Conservation (phyloP, 1,140 invertebrate species). For the Macrobrachium nipponense region DNA sequence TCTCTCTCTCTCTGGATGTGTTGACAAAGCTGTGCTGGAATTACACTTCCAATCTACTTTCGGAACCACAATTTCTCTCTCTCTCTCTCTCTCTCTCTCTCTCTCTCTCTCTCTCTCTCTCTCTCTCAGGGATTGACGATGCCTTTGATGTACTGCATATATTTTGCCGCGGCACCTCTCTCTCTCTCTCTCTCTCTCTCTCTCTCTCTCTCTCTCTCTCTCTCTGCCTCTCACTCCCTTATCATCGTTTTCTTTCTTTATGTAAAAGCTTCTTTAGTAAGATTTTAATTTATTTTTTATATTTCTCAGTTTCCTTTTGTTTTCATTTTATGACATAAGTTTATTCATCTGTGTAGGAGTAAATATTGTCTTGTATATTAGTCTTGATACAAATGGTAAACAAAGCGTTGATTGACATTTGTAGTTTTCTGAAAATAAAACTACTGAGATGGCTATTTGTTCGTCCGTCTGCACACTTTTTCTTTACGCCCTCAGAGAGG, state of each 20-base stretch:
- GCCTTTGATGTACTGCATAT: not conserved
- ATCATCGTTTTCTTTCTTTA: not conserved
- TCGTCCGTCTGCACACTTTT: too few species aligned
- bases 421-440: too few species aligned
- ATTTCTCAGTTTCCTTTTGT: not conserved
- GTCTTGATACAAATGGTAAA: too few species aligned
- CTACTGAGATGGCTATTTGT: too few species aligned
- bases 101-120: not conserved
- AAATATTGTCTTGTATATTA: too few species aligned
- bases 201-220: conserved; percentile 2
- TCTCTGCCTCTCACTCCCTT: not conserved
- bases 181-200: not conserved
- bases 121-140: not conserved
- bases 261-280: not conserved
- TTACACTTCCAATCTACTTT: not conserved
- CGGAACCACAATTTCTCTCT: not conserved
- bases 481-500: too few species aligned
- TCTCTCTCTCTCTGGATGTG: not conserved
- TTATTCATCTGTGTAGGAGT: too few species aligned
- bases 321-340: too few species aligned
- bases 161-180: not conserved
- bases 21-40: too few species aligned
- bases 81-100: not conserved
- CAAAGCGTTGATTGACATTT: too few species aligned
- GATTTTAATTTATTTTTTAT: not conserved